Evolutionary conservation across 2,113 vertebrate species (phyloP).

Genomic region (Sinocyclocheilus grahami): DNA sequence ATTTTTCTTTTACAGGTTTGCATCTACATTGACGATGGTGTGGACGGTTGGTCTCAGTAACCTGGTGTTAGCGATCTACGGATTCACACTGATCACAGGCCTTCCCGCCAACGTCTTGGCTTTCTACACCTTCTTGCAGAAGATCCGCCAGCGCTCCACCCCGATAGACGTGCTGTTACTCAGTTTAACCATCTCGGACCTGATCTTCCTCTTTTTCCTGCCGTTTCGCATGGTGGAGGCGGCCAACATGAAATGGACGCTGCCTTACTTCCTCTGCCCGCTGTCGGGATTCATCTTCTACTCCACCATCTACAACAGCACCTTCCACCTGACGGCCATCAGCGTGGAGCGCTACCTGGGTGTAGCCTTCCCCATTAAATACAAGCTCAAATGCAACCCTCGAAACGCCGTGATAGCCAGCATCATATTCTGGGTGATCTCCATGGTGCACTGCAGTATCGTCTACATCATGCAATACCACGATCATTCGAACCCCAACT

Average conservation of each 20-base stretch:
- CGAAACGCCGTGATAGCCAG: constrained; percentile 58
- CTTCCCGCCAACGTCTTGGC: constrained; percentile 76
- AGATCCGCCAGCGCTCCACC: constrained; percentile 60
- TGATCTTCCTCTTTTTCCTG: constrained; percentile 75
- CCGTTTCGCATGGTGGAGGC: constrained; percentile 77
- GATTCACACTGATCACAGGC: constrained; percentile 70
- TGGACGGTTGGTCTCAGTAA: constrained; percentile 31
- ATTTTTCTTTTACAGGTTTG: background rate
- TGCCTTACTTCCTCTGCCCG: constrained; percentile 67
- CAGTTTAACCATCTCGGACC: constrained; percentile 74
- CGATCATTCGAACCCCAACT: background rate
- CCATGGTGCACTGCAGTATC: constrained; percentile 71
- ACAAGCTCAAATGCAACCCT: constrained; percentile 65
- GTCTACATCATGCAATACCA: constrained; percentile 71
- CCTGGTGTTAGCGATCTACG: constrained; percentile 67
- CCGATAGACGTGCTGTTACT: constrained; percentile 75
- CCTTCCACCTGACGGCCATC: constrained; percentile 74
- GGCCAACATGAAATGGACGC: constrained; percentile 60
- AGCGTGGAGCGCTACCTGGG: constrained; percentile 79
- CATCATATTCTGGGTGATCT: constrained; percentile 68
- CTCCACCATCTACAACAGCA: constrained; percentile 80
- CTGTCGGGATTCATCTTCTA: constrained; percentile 75
- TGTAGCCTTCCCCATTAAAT: constrained; percentile 75
- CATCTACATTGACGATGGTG: background rate
- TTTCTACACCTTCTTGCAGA: constrained; percentile 67